These are phyloP conservation scores for Margaritifera margaritifera DNA, from an alignment of 2,888 invertebrate species.

Conservation along the genomic window DNA sequence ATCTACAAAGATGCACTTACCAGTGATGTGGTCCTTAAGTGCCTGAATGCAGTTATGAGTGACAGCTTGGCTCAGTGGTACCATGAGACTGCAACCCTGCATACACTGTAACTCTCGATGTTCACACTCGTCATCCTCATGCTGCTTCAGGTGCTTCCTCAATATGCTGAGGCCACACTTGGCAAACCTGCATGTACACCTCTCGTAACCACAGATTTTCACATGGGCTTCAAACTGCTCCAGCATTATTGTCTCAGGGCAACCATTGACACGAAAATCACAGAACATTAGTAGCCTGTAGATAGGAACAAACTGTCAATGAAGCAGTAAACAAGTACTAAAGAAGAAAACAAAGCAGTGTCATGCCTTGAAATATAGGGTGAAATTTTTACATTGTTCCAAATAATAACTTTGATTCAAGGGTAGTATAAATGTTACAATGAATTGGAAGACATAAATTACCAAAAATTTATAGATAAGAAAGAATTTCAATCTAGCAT, in stretches of 20 bases:
- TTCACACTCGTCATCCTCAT: slow-evolving; percentile 95
- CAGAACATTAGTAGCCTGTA: slow-evolving; percentile 57
- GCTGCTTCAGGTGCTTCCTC: slow-evolving; percentile 97
- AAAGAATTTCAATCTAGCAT: no score
- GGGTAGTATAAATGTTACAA: no score
- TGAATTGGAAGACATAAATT: no score
- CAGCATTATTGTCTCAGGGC: slow-evolving; percentile 48
- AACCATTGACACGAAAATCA: slow-evolving; percentile 57
- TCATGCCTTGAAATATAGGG: no score
- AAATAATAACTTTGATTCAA: no score
- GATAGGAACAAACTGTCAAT: not conserved
- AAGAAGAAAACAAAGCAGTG: no score
- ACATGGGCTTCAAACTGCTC: slow-evolving; percentile 56
- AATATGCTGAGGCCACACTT: slow-evolving; percentile 74
- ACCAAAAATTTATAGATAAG: no score
- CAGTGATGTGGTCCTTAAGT: slow-evolving; percentile 47
- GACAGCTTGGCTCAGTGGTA: slow-evolving; percentile 43
- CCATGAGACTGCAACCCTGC: slow-evolving; percentile 55
- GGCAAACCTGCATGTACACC: slow-evolving; percentile 47
- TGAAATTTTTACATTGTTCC: no score
- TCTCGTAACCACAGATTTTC: slow-evolving; percentile 53
- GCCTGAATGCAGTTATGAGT: slow-evolving; percentile 55
- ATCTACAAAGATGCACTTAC: slow-evolving; percentile 32
- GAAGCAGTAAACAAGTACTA: no score
- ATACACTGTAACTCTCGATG: slow-evolving; percentile 54